Base-by-base conservation (phyloP, 2,113 vertebrate species). In the Girardinichthys multiradiatus region DNA sequence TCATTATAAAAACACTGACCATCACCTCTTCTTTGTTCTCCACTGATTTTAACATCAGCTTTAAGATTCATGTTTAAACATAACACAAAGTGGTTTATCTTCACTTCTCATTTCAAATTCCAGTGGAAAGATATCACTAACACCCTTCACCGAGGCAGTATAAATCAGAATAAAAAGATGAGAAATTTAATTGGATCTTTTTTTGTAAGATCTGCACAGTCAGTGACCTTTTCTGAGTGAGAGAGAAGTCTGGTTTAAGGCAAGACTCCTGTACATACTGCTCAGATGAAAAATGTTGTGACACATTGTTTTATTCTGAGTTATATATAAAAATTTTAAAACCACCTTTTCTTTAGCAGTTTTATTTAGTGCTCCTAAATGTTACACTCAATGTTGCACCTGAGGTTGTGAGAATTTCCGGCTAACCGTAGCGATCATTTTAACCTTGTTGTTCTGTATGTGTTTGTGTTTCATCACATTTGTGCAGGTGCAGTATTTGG, bases 1-100 rank as follows among this genome's bases (percentile, higher is more conserved):
- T 29, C 31, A 37, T 64, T 28, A 45, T 58, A 26, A 70, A 71
- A 57, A 62, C 9, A 11, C 28, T 62, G 68, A 82, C 71, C 45
- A 74, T 74, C 31, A 9, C 27, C 11, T 58, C 17, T 72, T 4
- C 24, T 71, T 28, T 28, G 31, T 33, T 13, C 9, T 82, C 28
- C 37, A 14, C n/a, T 54, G 48, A 54, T n/a, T 54, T 24, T 54
- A n/a, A 54, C 3, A 17, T 71, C 15, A 39, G 39, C 29, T 48
- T n/a, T 76, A 51, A 64, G 4, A 21, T 29, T 1, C 48, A 58
- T 33, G 0, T n/a, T 54, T 3, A 54, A 54, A 54, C 48, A 54
- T 10, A 24, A 2, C 21, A 10, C 21, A 10, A 8, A 9, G 6
- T 54, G 21, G 9, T 54, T 54, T 54, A n/a, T 67, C 19, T 75